These are phyloP conservation scores for Drosophila falleni DNA, from an alignment of 2,888 invertebrate species.

Conservation along the genomic window DNA sequence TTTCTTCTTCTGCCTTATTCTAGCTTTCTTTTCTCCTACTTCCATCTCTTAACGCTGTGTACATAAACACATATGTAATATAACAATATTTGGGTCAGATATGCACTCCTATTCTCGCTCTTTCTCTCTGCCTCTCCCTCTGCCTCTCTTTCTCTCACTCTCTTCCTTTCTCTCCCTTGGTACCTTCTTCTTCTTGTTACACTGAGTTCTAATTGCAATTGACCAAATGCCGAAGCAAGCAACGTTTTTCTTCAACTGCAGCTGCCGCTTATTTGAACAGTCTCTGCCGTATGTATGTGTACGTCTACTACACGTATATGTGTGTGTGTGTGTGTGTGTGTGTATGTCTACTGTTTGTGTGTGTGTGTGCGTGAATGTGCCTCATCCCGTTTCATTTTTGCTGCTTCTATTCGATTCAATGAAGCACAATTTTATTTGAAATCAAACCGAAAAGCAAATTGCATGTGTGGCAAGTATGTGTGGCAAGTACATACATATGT, in stretches of 20 bases:
- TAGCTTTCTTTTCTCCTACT: not conserved
- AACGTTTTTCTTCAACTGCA: constrained; percentile 32
- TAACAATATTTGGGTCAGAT: constrained; percentile 72
- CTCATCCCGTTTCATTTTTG: constrained; percentile 59
- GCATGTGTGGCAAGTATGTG: constrained; percentile 47
- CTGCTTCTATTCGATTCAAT: constrained; percentile 78
- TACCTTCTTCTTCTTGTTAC: constrained; percentile 21
- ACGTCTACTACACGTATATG: constrained; percentile 1
- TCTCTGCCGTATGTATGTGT: constrained; percentile 7
- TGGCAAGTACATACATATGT: constrained; percentile 28
- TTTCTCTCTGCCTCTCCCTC: not conserved
- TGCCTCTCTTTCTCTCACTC: not conserved
- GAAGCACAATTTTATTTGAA: constrained; percentile 80
- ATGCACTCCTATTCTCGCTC: constrained; percentile 4
- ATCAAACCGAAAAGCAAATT: constrained; percentile 77
- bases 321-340: constrained; percentile 13
- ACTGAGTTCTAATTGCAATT: constrained; percentile 77
- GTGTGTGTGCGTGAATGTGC: constrained; percentile 23
- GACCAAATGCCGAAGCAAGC: constrained; percentile 65
- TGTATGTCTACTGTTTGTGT: constrained; percentile 15
- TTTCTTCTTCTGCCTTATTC: not conserved
- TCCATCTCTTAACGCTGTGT: constrained; percentile 15
- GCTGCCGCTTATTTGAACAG: constrained; percentile 28
- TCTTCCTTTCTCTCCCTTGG: not conserved
- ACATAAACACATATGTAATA: constrained; percentile 71